Evolutionary conservation across 2,888 invertebrate species (phyloP).

Genomic region (Julus scandinavius): DNA sequence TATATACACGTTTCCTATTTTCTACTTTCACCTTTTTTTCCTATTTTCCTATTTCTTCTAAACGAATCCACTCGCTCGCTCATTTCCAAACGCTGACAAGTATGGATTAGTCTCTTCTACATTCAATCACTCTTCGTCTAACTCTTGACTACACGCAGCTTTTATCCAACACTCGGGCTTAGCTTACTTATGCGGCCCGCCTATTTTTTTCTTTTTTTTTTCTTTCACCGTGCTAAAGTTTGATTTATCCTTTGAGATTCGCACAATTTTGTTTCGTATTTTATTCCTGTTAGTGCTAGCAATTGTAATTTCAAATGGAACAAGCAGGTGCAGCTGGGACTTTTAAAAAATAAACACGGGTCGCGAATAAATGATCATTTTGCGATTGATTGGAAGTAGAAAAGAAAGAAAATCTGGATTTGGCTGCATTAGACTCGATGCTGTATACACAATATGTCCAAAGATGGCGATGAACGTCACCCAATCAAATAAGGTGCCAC

Average conservation of each 20-base stretch:
- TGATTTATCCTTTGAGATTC: conserved; percentile 47
- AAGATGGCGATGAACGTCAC: background rate
- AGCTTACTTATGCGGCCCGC: background rate
- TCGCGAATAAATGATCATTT: background rate
- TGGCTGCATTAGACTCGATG: background rate
- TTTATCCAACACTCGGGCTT: background rate
- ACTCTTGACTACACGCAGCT: conserved; percentile 24
- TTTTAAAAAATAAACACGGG: background rate
- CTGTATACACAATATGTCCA: background rate
- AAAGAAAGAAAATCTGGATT: background rate
- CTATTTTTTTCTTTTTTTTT: background rate
- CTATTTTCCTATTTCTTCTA: background rate
- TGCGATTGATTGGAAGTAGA: background rate
- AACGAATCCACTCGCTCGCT: conserved; percentile 34
- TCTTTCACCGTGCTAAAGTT: background rate
- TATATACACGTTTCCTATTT: background rate
- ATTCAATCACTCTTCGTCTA: conserved; percentile 48
- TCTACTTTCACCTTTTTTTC: conserved; percentile 8
- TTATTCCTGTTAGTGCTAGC: background rate
- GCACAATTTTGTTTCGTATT: background rate
- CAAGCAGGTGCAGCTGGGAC: background rate
- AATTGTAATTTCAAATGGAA: background rate
- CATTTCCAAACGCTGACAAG: conserved; percentile 45
- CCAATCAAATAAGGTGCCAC: no score
- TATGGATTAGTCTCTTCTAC: conserved; percentile 45